Evolutionary conservation across 2,797 vertebrate species (phyloP), one percentile per base, ranked within the genome.

Genomic region (Huso huso): DNA sequence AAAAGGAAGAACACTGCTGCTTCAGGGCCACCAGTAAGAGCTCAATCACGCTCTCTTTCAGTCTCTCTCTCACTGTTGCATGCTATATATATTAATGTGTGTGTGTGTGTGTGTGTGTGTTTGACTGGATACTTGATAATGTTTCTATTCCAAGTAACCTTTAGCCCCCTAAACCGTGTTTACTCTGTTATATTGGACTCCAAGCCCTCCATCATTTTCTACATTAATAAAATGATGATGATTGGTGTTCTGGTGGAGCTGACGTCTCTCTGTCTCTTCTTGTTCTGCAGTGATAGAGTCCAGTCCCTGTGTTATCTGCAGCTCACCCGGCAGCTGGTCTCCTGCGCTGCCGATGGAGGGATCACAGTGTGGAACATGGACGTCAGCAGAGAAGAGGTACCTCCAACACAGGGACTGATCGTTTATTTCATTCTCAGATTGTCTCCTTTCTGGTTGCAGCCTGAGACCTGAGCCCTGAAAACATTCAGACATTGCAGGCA

Each of bases 341-440:
- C 96, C 1, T 98, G 96, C 73, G 94, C 95, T 2, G 89, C 91
- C 0, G 96, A 99, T 51, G 96, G 96, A 0, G 94, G 90, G 12
- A 95, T 98, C 48, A 93, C 93, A 0, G 93, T 99, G 76, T 99
- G 96, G 96, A 98, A 98, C 84, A 99, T 99, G 96, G 95, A 97
- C 73, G 83, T 92, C 1, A 88, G 83, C 74, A 86, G 96, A 79
- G 93, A 98, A 74, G 96, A 98, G 95, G 96, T 96, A 78, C 76
- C 75, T 37, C 23, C 23, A 23, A 23, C 23, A n/a, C n/a, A 48
- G 63, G 50, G 8, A 0, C 11, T 15, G 23, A 0, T 37, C 23
- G 2, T 37, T 37, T 37, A 37, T 37, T 37, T 37, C 23, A 37
- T 37, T 37, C 23, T 37, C 23, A 37, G 2, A 37, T 37, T 37